These are phyloP conservation scores for Catamblyrhynchus diadema DNA, from an alignment of 2,797 vertebrate species.

Conservation along the genomic window DNA sequence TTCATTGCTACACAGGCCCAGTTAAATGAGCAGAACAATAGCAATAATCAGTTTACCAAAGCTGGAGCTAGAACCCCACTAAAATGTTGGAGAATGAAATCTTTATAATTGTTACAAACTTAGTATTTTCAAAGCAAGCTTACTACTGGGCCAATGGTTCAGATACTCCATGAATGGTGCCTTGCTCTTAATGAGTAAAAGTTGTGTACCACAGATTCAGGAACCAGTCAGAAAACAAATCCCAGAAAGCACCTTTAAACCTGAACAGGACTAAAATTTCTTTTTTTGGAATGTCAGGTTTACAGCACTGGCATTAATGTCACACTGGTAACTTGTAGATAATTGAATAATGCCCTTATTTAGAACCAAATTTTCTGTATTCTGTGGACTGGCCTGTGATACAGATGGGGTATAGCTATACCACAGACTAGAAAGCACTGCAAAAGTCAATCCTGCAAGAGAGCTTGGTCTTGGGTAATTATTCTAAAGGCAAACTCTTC, in stretches of 20 bases:
- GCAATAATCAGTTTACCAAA: not conserved
- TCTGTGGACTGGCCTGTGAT: not conserved
- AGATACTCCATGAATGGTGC: not conserved
- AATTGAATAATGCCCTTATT: not conserved
- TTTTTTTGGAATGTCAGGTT: not conserved
- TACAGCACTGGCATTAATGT: not conserved
- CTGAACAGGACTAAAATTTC: not conserved
- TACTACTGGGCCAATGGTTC: not conserved
- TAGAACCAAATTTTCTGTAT: not conserved
- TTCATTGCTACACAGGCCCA: not conserved
- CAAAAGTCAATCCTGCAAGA: not conserved
- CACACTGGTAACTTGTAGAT: not conserved
- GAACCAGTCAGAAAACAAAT: not conserved
- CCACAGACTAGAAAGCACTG: not conserved
- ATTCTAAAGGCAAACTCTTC: not conserved
- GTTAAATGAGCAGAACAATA: not conserved
- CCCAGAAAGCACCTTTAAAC: not conserved
- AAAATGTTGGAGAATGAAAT: not conserved
- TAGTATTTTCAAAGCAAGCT: not conserved
- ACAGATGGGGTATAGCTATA: not conserved
- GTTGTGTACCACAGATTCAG: not conserved
- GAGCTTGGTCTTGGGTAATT: not conserved
- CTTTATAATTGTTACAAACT: not conserved
- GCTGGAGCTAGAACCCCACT: not conserved
- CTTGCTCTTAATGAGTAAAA: not conserved